These are phyloP conservation scores for Zhengitettix transpicula DNA, from an alignment of 2,888 invertebrate genomes.

Conservation along the genomic window DNA sequence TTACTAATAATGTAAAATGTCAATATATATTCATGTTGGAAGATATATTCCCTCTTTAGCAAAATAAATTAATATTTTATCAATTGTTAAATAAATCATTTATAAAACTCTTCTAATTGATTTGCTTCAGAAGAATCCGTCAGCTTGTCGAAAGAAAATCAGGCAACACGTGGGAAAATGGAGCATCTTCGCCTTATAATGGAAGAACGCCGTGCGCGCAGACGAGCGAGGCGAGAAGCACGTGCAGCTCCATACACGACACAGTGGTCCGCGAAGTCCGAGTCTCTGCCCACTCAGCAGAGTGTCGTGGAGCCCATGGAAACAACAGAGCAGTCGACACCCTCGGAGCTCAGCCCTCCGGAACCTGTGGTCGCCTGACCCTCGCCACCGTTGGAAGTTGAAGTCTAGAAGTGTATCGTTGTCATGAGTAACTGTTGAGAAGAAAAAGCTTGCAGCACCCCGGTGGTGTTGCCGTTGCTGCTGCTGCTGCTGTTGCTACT, in stretches of 20 bases:
- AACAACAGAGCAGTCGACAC: conserved; percentile 8
- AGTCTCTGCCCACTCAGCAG: conserved; percentile 8
- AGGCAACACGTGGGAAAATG: conserved; percentile 69
- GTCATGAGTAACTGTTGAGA: too few relatives aligned
- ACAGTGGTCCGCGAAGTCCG: conserved; percentile 14
- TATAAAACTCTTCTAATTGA: background rate
- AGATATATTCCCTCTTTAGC: too few relatives aligned
- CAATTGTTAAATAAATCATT: background rate
- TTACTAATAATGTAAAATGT: too few relatives aligned
- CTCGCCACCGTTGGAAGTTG: background rate
- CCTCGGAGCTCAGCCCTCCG: conserved; percentile 12
- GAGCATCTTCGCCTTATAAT: conserved; percentile 75
- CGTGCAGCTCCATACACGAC: conserved; percentile 21
- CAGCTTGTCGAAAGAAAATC: conserved; percentile 49
- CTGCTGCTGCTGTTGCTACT: background rate
- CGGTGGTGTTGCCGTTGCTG: background rate
- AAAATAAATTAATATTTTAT: too few relatives aligned
- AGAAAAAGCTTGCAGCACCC: too few relatives aligned
- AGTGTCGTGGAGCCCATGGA: conserved; percentile 11
- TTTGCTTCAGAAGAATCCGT: conserved; percentile 19
- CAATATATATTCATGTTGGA: too few relatives aligned
- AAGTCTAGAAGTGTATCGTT: background rate
- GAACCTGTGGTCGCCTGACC: conserved; percentile 16
- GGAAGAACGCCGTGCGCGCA: conserved; percentile 63
- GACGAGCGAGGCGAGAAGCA: conserved; percentile 52